Evolutionary conservation across 2,888 invertebrate species (phyloP), one percentile per base, ranked within the genome.

Genomic region (Andrena bucephala): DNA sequence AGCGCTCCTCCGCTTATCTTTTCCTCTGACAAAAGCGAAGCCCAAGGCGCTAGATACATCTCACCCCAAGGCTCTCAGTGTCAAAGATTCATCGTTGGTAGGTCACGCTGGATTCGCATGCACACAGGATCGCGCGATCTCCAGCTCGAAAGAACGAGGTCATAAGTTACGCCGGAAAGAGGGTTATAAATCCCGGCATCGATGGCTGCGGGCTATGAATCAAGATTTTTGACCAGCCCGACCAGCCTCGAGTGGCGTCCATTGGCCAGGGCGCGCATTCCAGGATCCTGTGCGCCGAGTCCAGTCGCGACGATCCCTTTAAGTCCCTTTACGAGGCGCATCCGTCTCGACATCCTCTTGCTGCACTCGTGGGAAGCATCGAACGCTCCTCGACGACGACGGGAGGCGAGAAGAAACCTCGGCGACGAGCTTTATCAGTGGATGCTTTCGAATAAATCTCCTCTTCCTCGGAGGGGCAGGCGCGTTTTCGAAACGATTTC

Each of bases 171-270:
- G 78, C 7, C 67, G 68, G 62, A 83, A 87, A 86, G 87, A 84
- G 83, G 31, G 72, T 52, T 81, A 90, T 91, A 92, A 92, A 92
- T 92, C 87, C 87, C 57, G 82, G 86, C 88, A 90, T 91, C 85
- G 89, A 83, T 72, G 68, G 75, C 71, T 78, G 72, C 59, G 60
- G 75, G 84, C 88, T 80, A 91, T 91, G 92, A 91, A 93, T 93
- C 92, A 92, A 88, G 90, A 89, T 91, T 91, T 90, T 90, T 88
- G 27, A 69, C 24, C 60, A 36, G 3, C 8, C 20, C 20, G n/a
- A 50, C 29, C 57, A 5, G 13, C 42, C 42, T 42, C 42, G 3
- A 20, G 31, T 20, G 48, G 10, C 71, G 72, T 57, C 54, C 63
- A 16, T 20, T 36, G 33, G 16, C 52, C 67, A 42, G 31, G 42